A percentile compares a stretch with the other conserved stretches of the same genome.
These are phyloP conservation scores for Melopsittacus undulatus DNA, from an alignment of 2,797 vertebrate genomes.

Conservation along the genomic window DNA sequence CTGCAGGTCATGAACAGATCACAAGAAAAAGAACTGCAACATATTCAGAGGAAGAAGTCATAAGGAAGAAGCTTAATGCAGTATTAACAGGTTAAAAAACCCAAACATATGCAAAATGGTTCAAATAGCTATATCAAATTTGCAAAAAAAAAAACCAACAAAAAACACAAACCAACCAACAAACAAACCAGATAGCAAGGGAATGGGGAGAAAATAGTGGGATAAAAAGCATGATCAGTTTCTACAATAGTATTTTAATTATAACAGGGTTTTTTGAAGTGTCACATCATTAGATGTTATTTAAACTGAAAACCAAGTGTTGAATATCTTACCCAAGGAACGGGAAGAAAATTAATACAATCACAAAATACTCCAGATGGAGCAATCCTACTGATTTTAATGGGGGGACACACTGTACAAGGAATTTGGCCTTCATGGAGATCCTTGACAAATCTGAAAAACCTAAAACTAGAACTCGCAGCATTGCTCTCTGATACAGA, in stretches of 20 bases:
- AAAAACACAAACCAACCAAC: too few relatives aligned
- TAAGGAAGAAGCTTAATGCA: not conserved
- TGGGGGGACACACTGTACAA: not conserved
- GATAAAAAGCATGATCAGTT: not conserved
- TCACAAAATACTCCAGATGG: not conserved
- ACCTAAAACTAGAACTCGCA: not conserved
- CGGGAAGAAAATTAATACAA: not conserved
- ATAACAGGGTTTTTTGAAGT: not conserved
- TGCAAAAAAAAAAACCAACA: too few relatives aligned
- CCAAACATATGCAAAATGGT: not conserved
- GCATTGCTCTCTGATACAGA: not conserved
- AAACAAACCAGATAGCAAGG: not conserved
- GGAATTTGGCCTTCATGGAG: not conserved
- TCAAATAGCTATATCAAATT: not conserved
- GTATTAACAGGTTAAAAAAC: not conserved
- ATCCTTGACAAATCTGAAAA: not conserved
- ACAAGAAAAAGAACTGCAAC: not conserved
- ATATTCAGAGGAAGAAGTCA: not conserved
- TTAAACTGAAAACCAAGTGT: not conserved
- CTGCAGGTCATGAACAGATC: not conserved
- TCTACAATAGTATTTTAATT: not conserved
- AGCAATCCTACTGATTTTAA: not conserved
- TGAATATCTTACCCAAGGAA: not conserved
- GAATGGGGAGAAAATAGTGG: not conserved
- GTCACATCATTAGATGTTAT: not conserved